Conservation (phyloP, 2,113 vertebrate genomes). For the Anseranas semipalmata region DNA sequence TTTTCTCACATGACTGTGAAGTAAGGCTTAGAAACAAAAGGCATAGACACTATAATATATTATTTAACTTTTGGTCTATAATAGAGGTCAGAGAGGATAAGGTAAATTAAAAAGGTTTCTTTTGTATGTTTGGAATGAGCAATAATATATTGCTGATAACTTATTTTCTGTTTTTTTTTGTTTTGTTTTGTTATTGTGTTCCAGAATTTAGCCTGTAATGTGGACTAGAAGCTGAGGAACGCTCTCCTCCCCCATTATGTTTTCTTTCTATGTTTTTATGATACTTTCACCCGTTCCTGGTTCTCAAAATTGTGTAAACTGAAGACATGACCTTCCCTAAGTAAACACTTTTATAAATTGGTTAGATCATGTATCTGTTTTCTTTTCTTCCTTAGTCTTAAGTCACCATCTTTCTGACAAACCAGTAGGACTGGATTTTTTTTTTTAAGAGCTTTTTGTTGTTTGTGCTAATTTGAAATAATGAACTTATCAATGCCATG, state of each 20-base stretch:
- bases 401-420: background rate
- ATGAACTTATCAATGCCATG: background rate
- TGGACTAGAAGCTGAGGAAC: background rate
- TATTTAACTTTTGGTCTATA: background rate
- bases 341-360: background rate
- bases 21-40: background rate
- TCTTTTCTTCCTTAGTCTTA: background rate
- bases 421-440: background rate
- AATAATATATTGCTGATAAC: background rate
- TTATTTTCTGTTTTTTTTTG: background rate
- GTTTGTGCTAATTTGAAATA: background rate
- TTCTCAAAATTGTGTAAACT: background rate
- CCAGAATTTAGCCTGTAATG: background rate
- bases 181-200: background rate
- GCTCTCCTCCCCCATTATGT: rapidly evolving
- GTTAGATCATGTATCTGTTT: background rate
- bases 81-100: background rate
- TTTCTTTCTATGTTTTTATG: background rate
- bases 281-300: background rate
- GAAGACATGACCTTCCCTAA: background rate
- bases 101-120: background rate
- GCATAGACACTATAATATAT: background rate
- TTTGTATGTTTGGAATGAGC: background rate
- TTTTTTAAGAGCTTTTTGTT: background rate
- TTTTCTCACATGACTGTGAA: background rate